phyloP scores from a whole-genome alignment of 2,797 vertebrate genomes.

The Diglossa cyanea region DNA sequence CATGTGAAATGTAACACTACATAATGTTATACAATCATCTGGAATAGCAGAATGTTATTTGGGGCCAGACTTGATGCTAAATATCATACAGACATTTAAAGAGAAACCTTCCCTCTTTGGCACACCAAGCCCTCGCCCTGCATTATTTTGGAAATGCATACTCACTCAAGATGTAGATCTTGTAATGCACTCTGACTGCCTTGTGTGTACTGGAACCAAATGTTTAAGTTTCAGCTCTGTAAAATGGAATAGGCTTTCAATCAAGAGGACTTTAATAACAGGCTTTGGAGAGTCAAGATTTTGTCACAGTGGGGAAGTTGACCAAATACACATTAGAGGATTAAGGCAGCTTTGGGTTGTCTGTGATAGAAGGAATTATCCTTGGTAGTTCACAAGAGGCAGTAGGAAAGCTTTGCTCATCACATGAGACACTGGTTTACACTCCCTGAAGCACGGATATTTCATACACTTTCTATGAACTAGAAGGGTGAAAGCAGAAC shows the following conservation, averaged over 20 bases:
- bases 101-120: constrained; percentile 33
- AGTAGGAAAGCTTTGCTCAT: constrained; percentile 49
- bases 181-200: constrained; percentile 1
- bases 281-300: constrained; percentile 3
- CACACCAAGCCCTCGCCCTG: background rate
- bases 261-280: constrained; percentile 2
- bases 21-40: constrained; percentile 18
- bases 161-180: background rate
- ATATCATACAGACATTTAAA: constrained; percentile 29
- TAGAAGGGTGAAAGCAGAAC: background rate
- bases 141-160: constrained; percentile 10
- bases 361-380: constrained; percentile 30
- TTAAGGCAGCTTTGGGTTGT: constrained; percentile 41
- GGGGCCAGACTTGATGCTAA: constrained; percentile 39
- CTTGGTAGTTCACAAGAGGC: background rate
- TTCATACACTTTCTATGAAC: constrained; percentile 21
- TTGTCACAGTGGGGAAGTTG: constrained; percentile 36
- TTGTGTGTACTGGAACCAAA: constrained; percentile 12
- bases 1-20: constrained; percentile 10
- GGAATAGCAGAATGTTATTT: constrained; percentile 31
- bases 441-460: background rate
- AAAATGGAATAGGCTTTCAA: constrained; percentile 16
- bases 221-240: background rate
- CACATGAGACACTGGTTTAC: background rate
- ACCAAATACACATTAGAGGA: constrained; percentile 9